Percentiles rank a stretch among this genome's conserved stretches.
phyloP scores from a whole-genome alignment of 1,140 invertebrate genomes.

The Tetramorium simillimum region DNA sequence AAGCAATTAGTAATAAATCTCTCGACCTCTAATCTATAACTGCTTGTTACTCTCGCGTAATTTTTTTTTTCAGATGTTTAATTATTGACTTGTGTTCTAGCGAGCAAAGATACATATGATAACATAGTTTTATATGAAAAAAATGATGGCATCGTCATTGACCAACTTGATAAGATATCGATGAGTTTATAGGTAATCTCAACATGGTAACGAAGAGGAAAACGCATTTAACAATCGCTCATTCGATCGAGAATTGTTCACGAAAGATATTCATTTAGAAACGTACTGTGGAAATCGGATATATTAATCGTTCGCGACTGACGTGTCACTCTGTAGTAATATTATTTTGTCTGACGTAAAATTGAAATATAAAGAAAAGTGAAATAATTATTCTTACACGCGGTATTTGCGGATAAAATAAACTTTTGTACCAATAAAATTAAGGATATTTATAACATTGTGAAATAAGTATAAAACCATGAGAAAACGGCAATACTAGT shows the following conservation, averaged over 20 bases:
- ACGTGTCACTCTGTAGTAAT: background rate
- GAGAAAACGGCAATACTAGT: constrained; percentile 2
- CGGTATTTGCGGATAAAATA: background rate
- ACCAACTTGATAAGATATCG: constrained; percentile 27
- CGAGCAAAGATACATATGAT: constrained; percentile 4
- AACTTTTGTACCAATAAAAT: background rate
- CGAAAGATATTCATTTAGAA: background rate
- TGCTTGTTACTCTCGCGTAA: background rate
- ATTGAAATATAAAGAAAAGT: constrained; percentile 20
- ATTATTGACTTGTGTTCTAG: constrained; percentile 1
- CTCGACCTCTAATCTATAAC: constrained; percentile 11
- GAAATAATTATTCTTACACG: background rate
- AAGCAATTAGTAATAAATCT: background rate
- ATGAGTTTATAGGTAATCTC: constrained; percentile 10
- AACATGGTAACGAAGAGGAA: background rate
- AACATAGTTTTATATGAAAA: constrained; percentile 12
- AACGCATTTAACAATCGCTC: background rate
- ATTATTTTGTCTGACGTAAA: background rate
- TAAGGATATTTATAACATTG: background rate
- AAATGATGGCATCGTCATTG: constrained; percentile 10
- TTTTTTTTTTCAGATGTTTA: background rate
- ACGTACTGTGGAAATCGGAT: constrained; percentile 13
- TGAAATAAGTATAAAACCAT: constrained; percentile 15
- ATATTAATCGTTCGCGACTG: background rate
- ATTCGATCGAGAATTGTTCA: background rate